Percentiles rank a stretch among this genome's conserved stretches.
phyloP scores from a whole-genome alignment of 1,140 invertebrate genomes.

The Venturia canescens region DNA sequence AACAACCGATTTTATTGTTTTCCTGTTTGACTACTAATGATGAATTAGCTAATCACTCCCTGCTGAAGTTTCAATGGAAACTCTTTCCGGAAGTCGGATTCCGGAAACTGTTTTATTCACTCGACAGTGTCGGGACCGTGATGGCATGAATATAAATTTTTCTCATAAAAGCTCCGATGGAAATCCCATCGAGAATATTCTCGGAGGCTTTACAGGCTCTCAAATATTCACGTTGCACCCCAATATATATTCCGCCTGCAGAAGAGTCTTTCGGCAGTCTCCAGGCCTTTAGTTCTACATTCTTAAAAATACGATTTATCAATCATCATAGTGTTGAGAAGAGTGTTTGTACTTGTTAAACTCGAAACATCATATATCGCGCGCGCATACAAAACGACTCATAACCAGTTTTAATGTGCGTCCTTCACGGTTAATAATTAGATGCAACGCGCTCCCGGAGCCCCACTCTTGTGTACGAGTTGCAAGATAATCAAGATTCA shows the following conservation, averaged over 20 bases:
- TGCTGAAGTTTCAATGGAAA: too few species aligned
- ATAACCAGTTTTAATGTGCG: slow-evolving; percentile 44
- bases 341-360: not conserved
- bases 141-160: not conserved
- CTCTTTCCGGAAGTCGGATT: too few species aligned
- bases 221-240: not conserved
- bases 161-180: not conserved
- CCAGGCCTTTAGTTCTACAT: not conserved
- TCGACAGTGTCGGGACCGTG: not conserved
- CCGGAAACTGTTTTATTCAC: not conserved
- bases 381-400: not conserved
- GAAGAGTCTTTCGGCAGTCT: too few species aligned
- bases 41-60: too few species aligned
- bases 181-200: slow-evolving; percentile 11
- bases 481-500: slow-evolving; percentile 57
- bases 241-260: too few species aligned
- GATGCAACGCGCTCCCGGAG: slow-evolving; percentile 20
- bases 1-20: too few species aligned
- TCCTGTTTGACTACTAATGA: too few species aligned
- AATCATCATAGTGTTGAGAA: slow-evolving; percentile 33
- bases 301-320: not conserved
- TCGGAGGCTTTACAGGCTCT: not conserved
- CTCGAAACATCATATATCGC: slow-evolving; percentile 8
- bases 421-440: slow-evolving; percentile 50
- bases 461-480: slow-evolving; percentile 43